Evolutionary conservation across 2,113 vertebrate genomes (phyloP).

Genomic region (Thinocorus orbignyianus): DNA sequence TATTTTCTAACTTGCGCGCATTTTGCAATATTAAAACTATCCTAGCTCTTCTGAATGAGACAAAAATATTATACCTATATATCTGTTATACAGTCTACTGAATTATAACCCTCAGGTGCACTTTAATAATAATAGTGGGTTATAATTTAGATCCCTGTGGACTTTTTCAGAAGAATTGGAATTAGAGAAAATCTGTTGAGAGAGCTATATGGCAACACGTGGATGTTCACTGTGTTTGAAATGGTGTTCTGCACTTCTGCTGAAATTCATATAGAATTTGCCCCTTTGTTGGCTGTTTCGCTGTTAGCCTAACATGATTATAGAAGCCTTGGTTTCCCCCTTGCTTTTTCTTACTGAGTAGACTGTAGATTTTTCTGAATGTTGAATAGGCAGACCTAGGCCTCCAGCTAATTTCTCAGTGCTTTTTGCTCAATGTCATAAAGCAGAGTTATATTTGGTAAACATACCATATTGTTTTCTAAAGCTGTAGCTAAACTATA

Average conservation of each 20-base stretch:
- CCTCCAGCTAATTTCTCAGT: neutral
- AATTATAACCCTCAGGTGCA: conserved; percentile 55
- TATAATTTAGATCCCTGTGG: conserved; percentile 16
- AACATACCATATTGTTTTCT: neutral
- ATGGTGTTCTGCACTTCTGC: conserved; percentile 57
- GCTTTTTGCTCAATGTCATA: neutral
- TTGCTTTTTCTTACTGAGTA: conserved; percentile 12
- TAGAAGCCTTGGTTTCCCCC: conserved; percentile 23
- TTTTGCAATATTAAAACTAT: neutral
- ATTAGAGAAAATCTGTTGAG: conserved; percentile 35
- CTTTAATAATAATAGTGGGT: neutral
- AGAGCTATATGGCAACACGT: conserved; percentile 70
- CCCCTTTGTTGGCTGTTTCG: conserved; percentile 28
- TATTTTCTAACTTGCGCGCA: neutral
- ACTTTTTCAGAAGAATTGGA: conserved; percentile 13
- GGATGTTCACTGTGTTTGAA: conserved; percentile 65
- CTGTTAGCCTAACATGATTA: conserved; percentile 50
- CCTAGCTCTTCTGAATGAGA: neutral
- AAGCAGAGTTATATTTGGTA: neutral
- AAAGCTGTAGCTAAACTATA: neutral
- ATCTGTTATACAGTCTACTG: neutral
- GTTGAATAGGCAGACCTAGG: neutral
- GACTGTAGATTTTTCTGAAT: neutral
- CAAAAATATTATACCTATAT: neutral
- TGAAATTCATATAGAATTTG: conserved; percentile 32